These are phyloP conservation scores for Calonectris borealis DNA, from an alignment of 2,113 vertebrate genomes.

Conservation along the genomic window DNA sequence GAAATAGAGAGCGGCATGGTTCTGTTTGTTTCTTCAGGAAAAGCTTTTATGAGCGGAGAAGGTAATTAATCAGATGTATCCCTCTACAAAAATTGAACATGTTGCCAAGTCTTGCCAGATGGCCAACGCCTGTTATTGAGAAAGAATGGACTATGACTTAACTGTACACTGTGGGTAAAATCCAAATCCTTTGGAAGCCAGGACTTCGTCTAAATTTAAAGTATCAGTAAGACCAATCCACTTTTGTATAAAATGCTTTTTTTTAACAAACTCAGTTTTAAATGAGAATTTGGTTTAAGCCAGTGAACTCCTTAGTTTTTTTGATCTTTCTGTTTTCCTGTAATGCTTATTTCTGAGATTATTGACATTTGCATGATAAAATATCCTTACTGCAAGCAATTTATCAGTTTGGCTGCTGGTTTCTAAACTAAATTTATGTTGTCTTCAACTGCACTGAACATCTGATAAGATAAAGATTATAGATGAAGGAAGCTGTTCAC, in stretches of 20 bases:
- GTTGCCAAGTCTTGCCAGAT: neutral
- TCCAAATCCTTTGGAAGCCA: neutral
- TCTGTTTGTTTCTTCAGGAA: constrained; percentile 56
- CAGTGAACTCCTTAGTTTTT: neutral
- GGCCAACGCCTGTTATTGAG: neutral
- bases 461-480: neutral
- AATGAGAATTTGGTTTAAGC: neutral
- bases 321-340: neutral
- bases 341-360: neutral
- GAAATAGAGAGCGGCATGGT: constrained; percentile 20
- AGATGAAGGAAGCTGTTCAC: neutral
- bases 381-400: neutral
- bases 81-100: neutral
- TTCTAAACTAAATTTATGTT: neutral
- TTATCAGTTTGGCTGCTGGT: neutral
- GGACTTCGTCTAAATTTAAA: neutral
- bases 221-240: neutral
- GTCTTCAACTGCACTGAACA: neutral
- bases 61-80: constrained; percentile 37
- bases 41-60: constrained; percentile 23
- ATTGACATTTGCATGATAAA: neutral
- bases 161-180: neutral
- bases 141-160: neutral
- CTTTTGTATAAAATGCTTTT: neutral
- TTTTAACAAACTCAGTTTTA: neutral